phyloP scores from a whole-genome alignment of 2,113 vertebrate genomes.

The Antigone vipio region DNA sequence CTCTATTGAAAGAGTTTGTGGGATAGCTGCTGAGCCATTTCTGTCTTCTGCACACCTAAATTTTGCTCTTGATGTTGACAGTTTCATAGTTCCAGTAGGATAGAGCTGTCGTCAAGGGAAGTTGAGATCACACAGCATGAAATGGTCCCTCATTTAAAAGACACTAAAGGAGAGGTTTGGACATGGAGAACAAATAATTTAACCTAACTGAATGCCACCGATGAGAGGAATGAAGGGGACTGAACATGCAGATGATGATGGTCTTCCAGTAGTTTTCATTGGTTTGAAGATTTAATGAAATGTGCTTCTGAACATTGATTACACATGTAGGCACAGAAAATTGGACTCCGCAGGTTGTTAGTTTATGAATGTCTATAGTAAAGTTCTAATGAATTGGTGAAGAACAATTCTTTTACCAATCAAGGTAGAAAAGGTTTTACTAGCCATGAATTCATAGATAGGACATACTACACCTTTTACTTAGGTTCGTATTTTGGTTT shows the following conservation, averaged over 20 bases:
- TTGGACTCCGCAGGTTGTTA: background rate
- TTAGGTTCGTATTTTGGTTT: background rate
- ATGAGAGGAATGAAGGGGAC: background rate
- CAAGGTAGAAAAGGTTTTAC: background rate
- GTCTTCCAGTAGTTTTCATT: background rate
- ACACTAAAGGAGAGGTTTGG: background rate
- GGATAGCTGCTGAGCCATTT: conserved; percentile 28
- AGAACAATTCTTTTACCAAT: background rate
- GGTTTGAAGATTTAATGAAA: background rate
- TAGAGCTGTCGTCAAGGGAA: conserved; percentile 53
- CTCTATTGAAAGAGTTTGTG: conserved; percentile 30
- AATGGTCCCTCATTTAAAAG: conserved; percentile 10
- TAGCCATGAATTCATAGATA: background rate
- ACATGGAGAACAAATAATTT: background rate
- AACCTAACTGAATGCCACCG: background rate
- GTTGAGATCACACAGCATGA: conserved; percentile 42
- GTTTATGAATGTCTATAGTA: background rate
- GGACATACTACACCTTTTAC: background rate
- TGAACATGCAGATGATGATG: background rate
- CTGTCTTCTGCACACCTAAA: conserved; percentile 43
- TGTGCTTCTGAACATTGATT: background rate
- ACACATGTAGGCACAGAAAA: background rate
- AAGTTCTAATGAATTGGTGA: background rate
- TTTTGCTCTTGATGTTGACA: conserved; percentile 53
- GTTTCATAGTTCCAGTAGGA: conserved; percentile 54